Conservation (phyloP, 2,113 vertebrate species). For the Piliocolobus tephrosceles region DNA sequence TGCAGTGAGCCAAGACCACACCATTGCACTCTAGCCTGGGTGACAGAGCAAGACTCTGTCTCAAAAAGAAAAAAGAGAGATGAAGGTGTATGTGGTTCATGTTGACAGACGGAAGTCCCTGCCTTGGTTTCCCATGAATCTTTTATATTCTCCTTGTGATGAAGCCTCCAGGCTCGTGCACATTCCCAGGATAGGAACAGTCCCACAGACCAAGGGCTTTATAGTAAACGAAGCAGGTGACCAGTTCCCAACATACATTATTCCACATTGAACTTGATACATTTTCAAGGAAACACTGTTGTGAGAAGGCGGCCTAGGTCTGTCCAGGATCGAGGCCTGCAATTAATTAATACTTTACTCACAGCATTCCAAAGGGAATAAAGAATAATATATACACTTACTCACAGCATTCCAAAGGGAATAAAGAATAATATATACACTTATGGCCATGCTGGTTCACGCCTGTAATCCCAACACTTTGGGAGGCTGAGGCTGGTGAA, state of each 20-base stretch:
- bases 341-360: too few species aligned
- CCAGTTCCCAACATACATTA: neutral
- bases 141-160: neutral
- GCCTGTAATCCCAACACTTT: too few species aligned
- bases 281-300: neutral
- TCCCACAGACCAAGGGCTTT: neutral
- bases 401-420: too few species aligned
- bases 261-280: neutral
- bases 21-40: too few species aligned
- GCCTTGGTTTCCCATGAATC: neutral
- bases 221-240: neutral
- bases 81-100: neutral
- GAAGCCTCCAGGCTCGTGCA: neutral
- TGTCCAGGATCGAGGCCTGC: neutral
- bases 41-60: too few species aligned
- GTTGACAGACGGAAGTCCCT: neutral
- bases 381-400: too few species aligned
- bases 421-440: too few species aligned
- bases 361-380: too few species aligned
- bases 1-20: too few species aligned
- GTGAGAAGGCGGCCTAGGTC: neutral
- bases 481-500: too few species aligned
- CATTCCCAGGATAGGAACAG: neutral
- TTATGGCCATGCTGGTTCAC: too few species aligned
- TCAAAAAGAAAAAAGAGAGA: neutral